Percentiles rank a stretch among this genome's conserved stretches.
phyloP scores from a whole-genome alignment of 2,888 invertebrate genomes.

The Drosophila tripunctata region DNA sequence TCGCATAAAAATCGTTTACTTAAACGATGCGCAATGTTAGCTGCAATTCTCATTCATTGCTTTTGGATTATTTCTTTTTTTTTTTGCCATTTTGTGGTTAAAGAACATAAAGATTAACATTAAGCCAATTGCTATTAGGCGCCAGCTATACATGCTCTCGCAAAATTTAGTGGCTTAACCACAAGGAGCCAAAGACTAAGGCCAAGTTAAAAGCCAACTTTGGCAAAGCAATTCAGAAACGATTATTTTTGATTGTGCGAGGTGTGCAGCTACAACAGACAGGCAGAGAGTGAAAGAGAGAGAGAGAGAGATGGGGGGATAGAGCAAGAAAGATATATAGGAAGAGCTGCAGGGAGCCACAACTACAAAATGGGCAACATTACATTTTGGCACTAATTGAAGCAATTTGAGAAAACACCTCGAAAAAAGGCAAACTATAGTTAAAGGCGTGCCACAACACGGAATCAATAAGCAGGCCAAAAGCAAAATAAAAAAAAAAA shows the following conservation, averaged over 20 bases:
- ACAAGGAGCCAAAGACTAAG: constrained; percentile 15
- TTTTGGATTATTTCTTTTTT: too few species aligned
- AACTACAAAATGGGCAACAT: constrained; percentile 70
- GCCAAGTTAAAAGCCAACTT: constrained; percentile 56
- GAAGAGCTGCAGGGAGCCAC: constrained; percentile 1
- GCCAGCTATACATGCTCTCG: constrained; percentile 30
- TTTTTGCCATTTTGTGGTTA: neutral
- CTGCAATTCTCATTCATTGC: neutral
- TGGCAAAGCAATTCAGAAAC: constrained; percentile 66
- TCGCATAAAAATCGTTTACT: neutral
- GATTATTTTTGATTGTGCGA: constrained; percentile 71
- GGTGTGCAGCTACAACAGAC: constrained; percentile 16
- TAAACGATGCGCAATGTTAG: neutral
- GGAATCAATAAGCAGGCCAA: constrained; percentile 67
- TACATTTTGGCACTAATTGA: constrained; percentile 79
- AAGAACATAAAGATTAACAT: constrained; percentile 30
- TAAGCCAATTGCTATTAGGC: constrained; percentile 41
- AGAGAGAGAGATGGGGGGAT: neutral
- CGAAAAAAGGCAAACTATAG: constrained; percentile 28
- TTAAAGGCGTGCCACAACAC: constrained; percentile 32
- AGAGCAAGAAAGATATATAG: neutral
- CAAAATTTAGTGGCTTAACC: constrained; percentile 22
- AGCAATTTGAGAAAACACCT: constrained; percentile 77
- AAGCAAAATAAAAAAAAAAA: too few species aligned
- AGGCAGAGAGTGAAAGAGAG: neutral